These are phyloP conservation scores for Tylochromis polylepis DNA, from an alignment of 2,113 vertebrate species.

Conservation along the genomic window DNA sequence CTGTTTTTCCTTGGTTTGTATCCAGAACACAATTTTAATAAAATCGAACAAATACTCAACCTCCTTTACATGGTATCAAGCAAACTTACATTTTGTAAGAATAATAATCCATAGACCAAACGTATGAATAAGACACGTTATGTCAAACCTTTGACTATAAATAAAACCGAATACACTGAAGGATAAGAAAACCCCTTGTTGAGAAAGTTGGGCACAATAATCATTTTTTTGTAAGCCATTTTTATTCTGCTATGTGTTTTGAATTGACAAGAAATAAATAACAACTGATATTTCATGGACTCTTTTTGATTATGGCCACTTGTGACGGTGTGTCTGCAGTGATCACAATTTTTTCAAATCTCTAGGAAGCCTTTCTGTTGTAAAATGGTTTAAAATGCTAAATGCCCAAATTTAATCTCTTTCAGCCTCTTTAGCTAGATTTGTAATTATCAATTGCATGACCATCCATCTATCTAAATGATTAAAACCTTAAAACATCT, in stretches of 20 bases:
- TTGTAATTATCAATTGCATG: neutral
- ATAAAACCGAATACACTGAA: neutral
- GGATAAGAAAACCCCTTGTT: neutral
- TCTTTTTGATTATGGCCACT: neutral
- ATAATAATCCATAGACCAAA: neutral
- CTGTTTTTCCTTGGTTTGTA: neutral
- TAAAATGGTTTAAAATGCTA: neutral
- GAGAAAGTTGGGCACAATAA: neutral
- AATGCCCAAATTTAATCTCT: neutral
- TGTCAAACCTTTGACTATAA: neutral
- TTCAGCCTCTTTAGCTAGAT: neutral
- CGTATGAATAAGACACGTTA: neutral
- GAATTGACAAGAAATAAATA: neutral
- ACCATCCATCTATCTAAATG: neutral
- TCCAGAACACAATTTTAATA: neutral
- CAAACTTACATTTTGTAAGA: neutral
- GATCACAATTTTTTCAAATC: neutral
- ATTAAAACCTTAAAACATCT: neutral
- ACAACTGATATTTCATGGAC: neutral
- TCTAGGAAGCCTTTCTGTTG: neutral
- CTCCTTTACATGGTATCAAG: neutral
- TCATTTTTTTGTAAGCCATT: neutral
- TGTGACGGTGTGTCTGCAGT: neutral
- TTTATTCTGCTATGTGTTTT: neutral
- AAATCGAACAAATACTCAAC: neutral